Base-by-base conservation (phyloP, 2,797 vertebrate species). In the Ibycter americanus region DNA sequence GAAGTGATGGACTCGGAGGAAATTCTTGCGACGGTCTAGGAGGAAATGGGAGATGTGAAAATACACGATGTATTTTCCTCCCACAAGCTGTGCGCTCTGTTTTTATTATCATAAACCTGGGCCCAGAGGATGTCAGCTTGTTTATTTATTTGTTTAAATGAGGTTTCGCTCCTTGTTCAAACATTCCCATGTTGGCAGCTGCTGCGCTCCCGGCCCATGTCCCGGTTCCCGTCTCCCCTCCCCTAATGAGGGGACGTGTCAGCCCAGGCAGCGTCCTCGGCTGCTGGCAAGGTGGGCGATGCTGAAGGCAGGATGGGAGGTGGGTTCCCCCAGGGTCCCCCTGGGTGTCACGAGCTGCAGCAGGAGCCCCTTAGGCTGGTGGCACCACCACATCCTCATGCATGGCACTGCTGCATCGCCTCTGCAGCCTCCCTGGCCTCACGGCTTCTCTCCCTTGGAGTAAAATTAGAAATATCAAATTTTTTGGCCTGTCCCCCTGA, bases 41-140 rank as follows among this genome's bases (percentile, higher is more conserved):
- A 98, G 98, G 98, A 98, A 98, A 95, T 2, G 32, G 88, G 91
- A 97, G 97, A 93, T 74, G 95, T 96, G 97, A 97, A 96, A 97
- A 97, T 63, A 97, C 96, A 97, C 87, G 96, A 90, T 92, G 97
- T 93, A 93, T 97, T 98, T 98, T 98, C 98, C 97, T 95, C 89
- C 85, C 93, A 89, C 78, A 95, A 96, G 91, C 95, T 95, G 95
- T 8, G 83, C 31, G 6, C 96, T 97, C 96, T 92, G 96, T 97
- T 98, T 97, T 98, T 98, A 98, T 98, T 78, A 96, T 97, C 95
- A 96, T 82, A 97, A 98, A 97, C 91, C 94, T 89, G 89, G 93
- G 96, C 89, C 87, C 62, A 90, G 97, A 98, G 98, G 97, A 98
- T 97, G 96, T 96, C 87, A 93, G 83, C 85, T 95, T 92, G 94